Base-by-base conservation (phyloP, 2,888 invertebrate species). In the Coenonympha glycerion region DNA sequence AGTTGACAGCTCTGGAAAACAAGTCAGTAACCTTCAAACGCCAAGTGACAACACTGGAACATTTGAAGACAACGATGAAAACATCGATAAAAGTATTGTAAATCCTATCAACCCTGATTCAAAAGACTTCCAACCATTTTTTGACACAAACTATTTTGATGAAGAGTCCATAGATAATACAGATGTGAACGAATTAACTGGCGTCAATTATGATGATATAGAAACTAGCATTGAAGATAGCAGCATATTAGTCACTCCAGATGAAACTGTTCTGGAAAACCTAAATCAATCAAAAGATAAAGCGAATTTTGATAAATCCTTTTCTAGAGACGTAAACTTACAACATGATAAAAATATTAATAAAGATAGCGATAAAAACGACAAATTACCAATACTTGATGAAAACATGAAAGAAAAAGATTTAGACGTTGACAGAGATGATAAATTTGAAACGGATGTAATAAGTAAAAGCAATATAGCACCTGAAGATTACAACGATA, bases 141-240 rank as follows among this genome's bases (percentile, higher is more conserved):
- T 58, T 22, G 58, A 57, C 36, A 58, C 55, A 13, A 54, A 52
- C 31, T 40, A 54, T 16, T 41, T 48, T 18, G 56, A 58, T 6
- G 53, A 57, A n/a, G 55, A 55, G 21, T 52, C 56, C 15, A 31
- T 53, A 11, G 53, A 58, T 30, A 54, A 48, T 16, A 19, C 45
- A 37, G 53, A 49, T 16, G 52, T 53, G 9, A 56, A 56, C 22
- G 56, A 58, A 50, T 48, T 52, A 0, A 18, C 45, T 18, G 53
- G 53, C 4, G 48, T 51, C 24, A 48, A 56, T 37, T 53, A 61
- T 39, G 55, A 65, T 47, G 71, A 76, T 53, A 59, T 68, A 45
- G 74, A 73, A 62, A 69, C 73, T 11, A 73, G 64, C 52, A 67
- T 74, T 37, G 75, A 73, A 59, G 68, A 69, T 45, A 71, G 57